A percentile compares a stretch with the other conserved stretches of the same genome.
phyloP scores from a whole-genome alignment of 2,113 vertebrate species.

The Garra rufa region DNA sequence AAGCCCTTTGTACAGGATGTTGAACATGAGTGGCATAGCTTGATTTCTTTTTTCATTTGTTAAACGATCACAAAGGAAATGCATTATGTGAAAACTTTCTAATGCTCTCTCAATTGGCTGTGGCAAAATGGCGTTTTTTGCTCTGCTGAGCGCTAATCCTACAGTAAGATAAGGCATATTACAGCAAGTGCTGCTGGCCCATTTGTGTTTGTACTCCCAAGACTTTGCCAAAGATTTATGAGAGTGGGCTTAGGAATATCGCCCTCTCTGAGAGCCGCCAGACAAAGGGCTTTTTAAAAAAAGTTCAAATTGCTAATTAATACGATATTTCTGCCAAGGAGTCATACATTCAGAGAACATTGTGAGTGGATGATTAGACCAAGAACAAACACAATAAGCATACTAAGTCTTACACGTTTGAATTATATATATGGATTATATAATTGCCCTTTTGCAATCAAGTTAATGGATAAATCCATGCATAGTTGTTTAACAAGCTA shows the following conservation, averaged over 20 bases:
- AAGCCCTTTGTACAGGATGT: constrained; percentile 1
- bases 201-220: constrained; percentile 31
- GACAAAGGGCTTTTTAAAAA: constrained; percentile 7
- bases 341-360: not conserved
- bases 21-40: constrained; percentile 24
- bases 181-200: constrained; percentile 24
- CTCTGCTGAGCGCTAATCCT: constrained; percentile 39
- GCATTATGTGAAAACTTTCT: constrained; percentile 23
- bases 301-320: constrained; percentile 21
- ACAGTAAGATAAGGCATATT: constrained; percentile 35
- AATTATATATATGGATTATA: not conserved
- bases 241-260: constrained; percentile 21
- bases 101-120: constrained; percentile 39
- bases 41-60: constrained; percentile 27
- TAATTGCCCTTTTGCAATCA: not conserved
- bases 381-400: not conserved
- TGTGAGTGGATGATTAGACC: not conserved
- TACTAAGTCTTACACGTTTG: not conserved
- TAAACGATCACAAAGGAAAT: constrained; percentile 34
- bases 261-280: not conserved
- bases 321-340: not conserved
- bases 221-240: constrained; percentile 42
- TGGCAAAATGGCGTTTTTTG: constrained; percentile 29
- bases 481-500: not conserved
- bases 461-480: not conserved